Evolutionary conservation across 2,797 vertebrate species (phyloP), one percentile per base, ranked within the genome.

Genomic region (Hybognathus amarus): DNA sequence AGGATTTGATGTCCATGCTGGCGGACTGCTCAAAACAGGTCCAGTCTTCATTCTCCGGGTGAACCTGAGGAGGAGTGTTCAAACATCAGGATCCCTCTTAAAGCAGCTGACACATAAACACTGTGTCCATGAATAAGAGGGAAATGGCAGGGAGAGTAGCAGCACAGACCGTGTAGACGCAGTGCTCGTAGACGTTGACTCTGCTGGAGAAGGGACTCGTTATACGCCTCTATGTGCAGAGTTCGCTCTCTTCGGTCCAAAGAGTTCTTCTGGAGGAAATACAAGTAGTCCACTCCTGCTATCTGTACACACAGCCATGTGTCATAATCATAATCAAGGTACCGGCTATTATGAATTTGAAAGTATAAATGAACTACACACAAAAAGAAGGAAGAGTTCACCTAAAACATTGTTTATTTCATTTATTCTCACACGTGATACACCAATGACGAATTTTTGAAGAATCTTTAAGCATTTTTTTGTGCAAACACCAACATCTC

Each of bases 21-120:
- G 98, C 97, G 17, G 95, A 96, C 90, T 98, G 97, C 67, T 99
- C 97, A 85, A 98, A 99, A 93, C 97, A 98, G 1, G 98, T 98
- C 97, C 97, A 98, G 67, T 98, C 95, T 89, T 97, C 97, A 85
- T 98, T 98, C 87, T 99, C 97, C 52, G 97, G 97, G 88, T 99
- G 98, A 89, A 98, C 98, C 98, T 99, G 85, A 27, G 22, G 52
- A 71, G 13, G 17, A 52, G 42, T 0, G 0, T 2, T 33, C 22
- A 54, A 45, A 61, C 38, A 61, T 83, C 15, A 68, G 81, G 27
- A 83, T 9, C 27, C 61, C 0, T 20, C 66, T 20, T 66, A 36
- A 66, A 77, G 5, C 22, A 4, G 13, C 47, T 13, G 1, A 77
- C n/a, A 17, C 11, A 63, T 27, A 64, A 36, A 50, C 33, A 47